Conservation (phyloP, 2,888 invertebrate species). For the Trichopoda pennipes region DNA sequence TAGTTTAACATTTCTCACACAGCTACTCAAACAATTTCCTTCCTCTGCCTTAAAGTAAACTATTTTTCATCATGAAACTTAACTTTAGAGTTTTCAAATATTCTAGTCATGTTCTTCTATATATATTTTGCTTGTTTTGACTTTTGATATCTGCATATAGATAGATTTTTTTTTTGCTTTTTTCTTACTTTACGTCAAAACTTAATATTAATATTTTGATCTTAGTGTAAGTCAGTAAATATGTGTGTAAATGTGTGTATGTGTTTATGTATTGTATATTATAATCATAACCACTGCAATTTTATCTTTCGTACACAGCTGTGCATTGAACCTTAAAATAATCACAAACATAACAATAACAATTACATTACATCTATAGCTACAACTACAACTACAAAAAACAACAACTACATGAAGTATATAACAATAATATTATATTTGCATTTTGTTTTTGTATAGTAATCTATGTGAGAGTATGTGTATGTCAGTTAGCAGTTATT, state of each 20-base stretch:
- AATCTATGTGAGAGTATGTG: too few relatives aligned
- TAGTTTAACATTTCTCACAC: background rate
- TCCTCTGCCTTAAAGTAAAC: background rate
- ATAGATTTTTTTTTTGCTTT: background rate
- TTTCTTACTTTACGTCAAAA: slow-evolving; percentile 42
- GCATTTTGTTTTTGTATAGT: slow-evolving; percentile 7
- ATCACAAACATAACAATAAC: slow-evolving; percentile 78
- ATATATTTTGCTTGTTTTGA: slow-evolving; percentile 40
- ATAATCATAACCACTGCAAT: slow-evolving; percentile 64
- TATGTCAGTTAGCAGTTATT: slow-evolving; percentile 37
- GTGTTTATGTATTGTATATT: slow-evolving; percentile 31
- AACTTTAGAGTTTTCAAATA: slow-evolving; percentile 46
- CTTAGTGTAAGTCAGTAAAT: slow-evolving; percentile 49
- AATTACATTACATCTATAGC: slow-evolving; percentile 72
- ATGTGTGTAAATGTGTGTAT: slow-evolving; percentile 8
- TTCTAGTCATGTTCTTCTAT: slow-evolving; percentile 45
- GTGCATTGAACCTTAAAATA: slow-evolving; percentile 78
- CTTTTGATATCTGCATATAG: slow-evolving; percentile 29
- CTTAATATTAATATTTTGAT: slow-evolving; percentile 57
- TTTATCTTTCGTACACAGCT: slow-evolving; percentile 69
- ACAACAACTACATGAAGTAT: slow-evolving; percentile 54
- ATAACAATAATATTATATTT: slow-evolving; percentile 54
- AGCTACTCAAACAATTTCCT: slow-evolving; percentile 7
- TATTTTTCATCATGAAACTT: slow-evolving; percentile 2
- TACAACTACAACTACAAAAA: slow-evolving; percentile 36